Evolutionary conservation across 23 tunicate species (phyloP).

Genomic region (Halocynthia aurantium): DNA sequence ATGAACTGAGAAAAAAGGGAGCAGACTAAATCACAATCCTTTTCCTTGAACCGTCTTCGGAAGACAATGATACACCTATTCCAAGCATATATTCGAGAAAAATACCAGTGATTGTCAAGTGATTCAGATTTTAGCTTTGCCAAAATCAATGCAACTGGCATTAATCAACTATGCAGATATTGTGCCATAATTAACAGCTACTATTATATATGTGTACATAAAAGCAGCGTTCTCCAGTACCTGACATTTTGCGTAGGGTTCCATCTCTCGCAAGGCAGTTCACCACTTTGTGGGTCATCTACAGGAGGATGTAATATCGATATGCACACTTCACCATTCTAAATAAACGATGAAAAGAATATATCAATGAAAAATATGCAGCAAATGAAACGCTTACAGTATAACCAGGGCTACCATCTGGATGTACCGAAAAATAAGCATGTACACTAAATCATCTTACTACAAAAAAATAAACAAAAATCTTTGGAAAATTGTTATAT

Average conservation of each 20-base stretch:
- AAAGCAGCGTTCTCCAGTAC: not conserved
- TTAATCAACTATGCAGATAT: too few species aligned
- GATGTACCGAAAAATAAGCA: not conserved
- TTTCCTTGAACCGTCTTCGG: too few species aligned
- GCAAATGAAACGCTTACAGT: not conserved
- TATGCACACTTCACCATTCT: slow-evolving; percentile 97
- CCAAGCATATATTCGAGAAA: too few species aligned
- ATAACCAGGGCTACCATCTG: not conserved
- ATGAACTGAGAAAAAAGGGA: too few species aligned
- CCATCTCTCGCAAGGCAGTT: slow-evolving; percentile 97
- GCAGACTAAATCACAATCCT: too few species aligned
- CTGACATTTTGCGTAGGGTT: slow-evolving; percentile 98
- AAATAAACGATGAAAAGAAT: not conserved
- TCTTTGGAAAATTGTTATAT: too few species aligned
- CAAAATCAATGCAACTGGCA: not conserved
- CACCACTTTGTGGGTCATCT: slow-evolving; percentile 95
- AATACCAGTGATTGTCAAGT: too few species aligned
- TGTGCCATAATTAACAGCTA: too few species aligned
- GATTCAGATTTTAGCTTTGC: not conserved
- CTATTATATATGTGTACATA: too few species aligned
- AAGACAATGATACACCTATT: too few species aligned
- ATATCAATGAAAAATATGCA: not conserved
- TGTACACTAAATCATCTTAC: not conserved
- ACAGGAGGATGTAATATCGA: slow-evolving; percentile 98
- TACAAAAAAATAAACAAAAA: not conserved